These are phyloP conservation scores for Thera obeliscata DNA, from an alignment of 2,888 invertebrate genomes.

Conservation along the genomic window DNA sequence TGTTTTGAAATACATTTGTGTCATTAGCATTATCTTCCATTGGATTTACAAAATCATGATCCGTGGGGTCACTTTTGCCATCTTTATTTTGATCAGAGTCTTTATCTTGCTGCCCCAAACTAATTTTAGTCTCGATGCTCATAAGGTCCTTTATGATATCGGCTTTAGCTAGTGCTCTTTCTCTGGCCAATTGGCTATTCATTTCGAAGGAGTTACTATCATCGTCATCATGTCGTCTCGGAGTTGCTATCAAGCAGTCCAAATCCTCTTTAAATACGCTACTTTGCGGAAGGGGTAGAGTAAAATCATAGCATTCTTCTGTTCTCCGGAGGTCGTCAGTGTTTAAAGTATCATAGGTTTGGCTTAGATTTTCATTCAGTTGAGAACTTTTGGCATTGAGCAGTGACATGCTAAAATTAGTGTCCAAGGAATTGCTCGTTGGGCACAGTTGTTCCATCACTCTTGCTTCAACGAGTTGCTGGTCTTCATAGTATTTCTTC, in stretches of 20 bases:
- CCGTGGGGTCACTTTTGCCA: conserved; percentile 37
- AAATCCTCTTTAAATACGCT: conserved; percentile 74
- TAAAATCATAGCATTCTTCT: conserved; percentile 76
- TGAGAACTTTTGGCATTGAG: conserved; percentile 69
- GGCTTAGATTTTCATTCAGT: conserved; percentile 64
- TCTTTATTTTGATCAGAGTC: conserved; percentile 45
- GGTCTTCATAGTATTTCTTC: conserved; percentile 78
- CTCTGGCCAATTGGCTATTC: conserved; percentile 53
- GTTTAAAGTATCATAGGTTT: conserved; percentile 66
- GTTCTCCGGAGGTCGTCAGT: conserved; percentile 70
- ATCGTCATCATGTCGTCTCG: conserved; percentile 64
- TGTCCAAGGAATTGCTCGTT: conserved; percentile 68
- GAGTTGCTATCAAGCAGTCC: conserved; percentile 73
- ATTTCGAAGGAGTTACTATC: conserved; percentile 53
- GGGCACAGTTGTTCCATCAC: conserved; percentile 74
- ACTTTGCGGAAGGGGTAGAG: conserved; percentile 66
- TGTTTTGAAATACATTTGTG: conserved; percentile 22
- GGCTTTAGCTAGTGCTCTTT: conserved; percentile 66
- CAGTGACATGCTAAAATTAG: conserved; percentile 73
- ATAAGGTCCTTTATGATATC: conserved; percentile 78
- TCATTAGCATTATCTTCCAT: conserved; percentile 24
- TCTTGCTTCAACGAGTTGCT: conserved; percentile 68
- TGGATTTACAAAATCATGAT: conserved; percentile 27
- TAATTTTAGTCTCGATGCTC: conserved; percentile 74
- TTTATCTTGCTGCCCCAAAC: conserved; percentile 49